phyloP scores from a whole-genome alignment of 64 coral and sea anemone genomes.

The Astreopora myriophthalma region DNA sequence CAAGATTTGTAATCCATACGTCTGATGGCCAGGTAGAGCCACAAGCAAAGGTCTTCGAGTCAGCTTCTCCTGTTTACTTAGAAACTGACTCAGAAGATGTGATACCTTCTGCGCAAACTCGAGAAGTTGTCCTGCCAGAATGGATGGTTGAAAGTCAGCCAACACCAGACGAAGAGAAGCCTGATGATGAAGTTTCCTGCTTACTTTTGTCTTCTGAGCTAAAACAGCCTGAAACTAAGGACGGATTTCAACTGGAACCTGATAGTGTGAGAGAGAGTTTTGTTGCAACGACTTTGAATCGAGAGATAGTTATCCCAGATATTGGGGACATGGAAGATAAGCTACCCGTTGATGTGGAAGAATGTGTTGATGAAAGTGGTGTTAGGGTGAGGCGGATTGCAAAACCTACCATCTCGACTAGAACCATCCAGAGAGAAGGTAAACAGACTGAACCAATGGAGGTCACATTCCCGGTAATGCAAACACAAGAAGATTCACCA shows the following conservation, averaged over 20 bases:
- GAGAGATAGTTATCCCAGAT: slow-evolving; percentile 15
- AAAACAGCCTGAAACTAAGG: background rate
- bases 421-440: background rate
- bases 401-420: slow-evolving; percentile 32
- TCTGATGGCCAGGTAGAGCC: background rate
- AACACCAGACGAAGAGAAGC: background rate
- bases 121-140: background rate
- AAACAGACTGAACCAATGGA: background rate
- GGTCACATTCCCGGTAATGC: background rate
- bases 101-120: background rate
- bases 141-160: slow-evolving; percentile 3
- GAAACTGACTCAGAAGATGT: slow-evolving; percentile 3
- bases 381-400: slow-evolving; percentile 53
- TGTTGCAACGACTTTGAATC: background rate
- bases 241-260: background rate
- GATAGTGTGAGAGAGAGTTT: background rate
- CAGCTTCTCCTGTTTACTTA: background rate
- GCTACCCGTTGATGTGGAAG: background rate
- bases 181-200: background rate
- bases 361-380: slow-evolving; percentile 64
- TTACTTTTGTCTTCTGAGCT: background rate
- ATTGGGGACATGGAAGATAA: background rate
- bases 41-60: slow-evolving; percentile 1
- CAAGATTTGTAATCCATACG: too few relatives aligned
- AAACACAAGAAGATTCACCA: background rate